Conservation (phyloP, 1,140 invertebrate species). For the Formica exsecta region DNA sequence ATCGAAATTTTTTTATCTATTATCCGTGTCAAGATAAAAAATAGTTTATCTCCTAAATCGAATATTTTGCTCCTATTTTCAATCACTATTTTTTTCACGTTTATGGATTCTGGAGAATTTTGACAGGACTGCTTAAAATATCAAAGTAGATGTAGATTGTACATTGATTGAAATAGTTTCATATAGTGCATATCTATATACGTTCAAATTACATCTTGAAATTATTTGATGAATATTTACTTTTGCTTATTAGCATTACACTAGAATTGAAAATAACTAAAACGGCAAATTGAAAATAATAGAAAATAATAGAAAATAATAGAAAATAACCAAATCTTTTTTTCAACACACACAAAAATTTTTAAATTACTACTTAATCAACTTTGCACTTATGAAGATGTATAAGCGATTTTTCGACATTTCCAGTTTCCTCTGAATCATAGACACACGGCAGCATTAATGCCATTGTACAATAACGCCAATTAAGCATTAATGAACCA, state of each 20-base stretch:
- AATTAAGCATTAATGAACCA: slow-evolving; percentile 24
- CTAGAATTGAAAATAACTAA: neutral
- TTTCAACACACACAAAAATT: neutral
- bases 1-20: slow-evolving; percentile 39
- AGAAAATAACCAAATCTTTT: neutral
- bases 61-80: no score
- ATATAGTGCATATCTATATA: no score
- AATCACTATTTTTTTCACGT: no score
- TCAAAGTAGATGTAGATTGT: no score
- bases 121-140: neutral
- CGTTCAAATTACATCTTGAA: neutral
- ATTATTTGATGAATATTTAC: neutral
- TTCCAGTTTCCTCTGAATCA: neutral
- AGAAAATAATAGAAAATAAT: neutral
- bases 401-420: neutral
- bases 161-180: no score
- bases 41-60: no score
- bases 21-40: slow-evolving; percentile 15
- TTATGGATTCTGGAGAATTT: neutral
- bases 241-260: neutral
- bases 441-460: neutral
- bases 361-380: neutral
- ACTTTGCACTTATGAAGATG: neutral
- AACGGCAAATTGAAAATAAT: neutral
- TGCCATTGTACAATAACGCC: neutral